A percentile compares a stretch with the other conserved stretches of the same genome.
phyloP scores from a whole-genome alignment of 53 echinoderm and acorn worm genomes.

The Echinarachnius parma region DNA sequence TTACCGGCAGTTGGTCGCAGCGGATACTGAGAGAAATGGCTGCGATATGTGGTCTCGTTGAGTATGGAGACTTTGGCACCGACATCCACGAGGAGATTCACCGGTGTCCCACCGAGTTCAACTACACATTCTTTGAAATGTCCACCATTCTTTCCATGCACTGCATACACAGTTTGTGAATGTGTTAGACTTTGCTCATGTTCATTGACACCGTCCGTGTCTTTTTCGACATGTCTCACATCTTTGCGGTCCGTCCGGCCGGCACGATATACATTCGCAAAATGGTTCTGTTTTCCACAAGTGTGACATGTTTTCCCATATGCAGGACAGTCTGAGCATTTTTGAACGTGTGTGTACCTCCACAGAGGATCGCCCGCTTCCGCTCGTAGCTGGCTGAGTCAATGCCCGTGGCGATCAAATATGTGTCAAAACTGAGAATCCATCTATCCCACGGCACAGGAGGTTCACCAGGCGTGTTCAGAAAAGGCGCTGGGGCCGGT shows the following conservation, averaged over 20 bases:
- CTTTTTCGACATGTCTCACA: neutral
- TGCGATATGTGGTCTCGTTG: neutral
- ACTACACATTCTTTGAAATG: neutral
- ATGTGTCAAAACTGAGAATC: conserved; percentile 27
- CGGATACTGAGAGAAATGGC: neutral
- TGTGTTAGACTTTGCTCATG: neutral
- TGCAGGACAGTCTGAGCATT: neutral
- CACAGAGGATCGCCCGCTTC: conserved; percentile 23
- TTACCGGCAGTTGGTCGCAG: neutral
- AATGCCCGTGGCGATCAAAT: conserved; percentile 20
- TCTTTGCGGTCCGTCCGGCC: neutral
- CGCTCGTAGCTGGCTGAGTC: neutral
- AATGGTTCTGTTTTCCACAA: neutral
- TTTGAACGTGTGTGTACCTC: too few species aligned
- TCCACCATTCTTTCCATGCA: neutral
- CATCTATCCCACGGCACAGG: conserved; percentile 36
- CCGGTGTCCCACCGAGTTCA: neutral
- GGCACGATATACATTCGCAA: neutral
- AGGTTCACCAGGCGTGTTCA: conserved; percentile 32
- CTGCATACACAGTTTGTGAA: neutral
- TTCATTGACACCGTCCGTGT: neutral
- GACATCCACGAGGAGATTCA: neutral
- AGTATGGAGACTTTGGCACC: conserved; percentile 5
- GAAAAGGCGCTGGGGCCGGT: conserved; percentile 46
- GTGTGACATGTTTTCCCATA: neutral